Evolutionary conservation across 1,140 invertebrate genomes (phyloP), one percentile per base, ranked within the genome.

Genomic region (Caenorhabditis briggsae): DNA sequence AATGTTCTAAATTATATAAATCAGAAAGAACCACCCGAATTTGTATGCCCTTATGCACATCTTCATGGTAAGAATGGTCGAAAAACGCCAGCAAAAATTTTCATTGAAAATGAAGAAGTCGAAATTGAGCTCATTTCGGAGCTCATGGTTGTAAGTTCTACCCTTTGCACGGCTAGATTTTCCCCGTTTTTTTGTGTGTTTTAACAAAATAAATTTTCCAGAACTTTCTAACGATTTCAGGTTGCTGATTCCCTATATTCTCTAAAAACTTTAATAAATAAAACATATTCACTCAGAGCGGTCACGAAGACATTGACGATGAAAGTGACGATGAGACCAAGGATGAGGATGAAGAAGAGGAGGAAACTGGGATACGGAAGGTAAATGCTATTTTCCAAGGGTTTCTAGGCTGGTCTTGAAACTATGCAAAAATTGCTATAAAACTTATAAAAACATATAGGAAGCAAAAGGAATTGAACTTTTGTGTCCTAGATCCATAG

Each of bases 361-460:
- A 90, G 20, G 90, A 91, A n/a, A 84, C 61, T 18, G 90, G 90
- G 12, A 82, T 90, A 12, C 82, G 86, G 23, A 90, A 90, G 83
- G 89, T 90, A 82, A 65, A 33, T 33, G 3, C 33, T 33, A 33
- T 1, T 2, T 33, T 33, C 33, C 3, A 33, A 33, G 59, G 14
- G 20, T 20, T 70, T 78, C 82, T 41, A 6, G 33, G 33, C 33
- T 33, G n/a, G n/a, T n/a, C n/a, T 33, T 33, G 33, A 33, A 33
- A 33, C 33, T 33, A 33, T 33, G 33, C 33, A 33, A 33, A 33
- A 33, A 33, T 33, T 33, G 33, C 33, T 33, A 33, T 33, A 33
- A 33, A 33, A 33, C 33, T 3, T 2, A 33, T 33, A 33, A 33
- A 33, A 33, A 33, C 33, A 33, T 33, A 33, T 33, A 33, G 33